Base-by-base conservation (phyloP, 2,113 vertebrate genomes). In the Canis aureus region DNA sequence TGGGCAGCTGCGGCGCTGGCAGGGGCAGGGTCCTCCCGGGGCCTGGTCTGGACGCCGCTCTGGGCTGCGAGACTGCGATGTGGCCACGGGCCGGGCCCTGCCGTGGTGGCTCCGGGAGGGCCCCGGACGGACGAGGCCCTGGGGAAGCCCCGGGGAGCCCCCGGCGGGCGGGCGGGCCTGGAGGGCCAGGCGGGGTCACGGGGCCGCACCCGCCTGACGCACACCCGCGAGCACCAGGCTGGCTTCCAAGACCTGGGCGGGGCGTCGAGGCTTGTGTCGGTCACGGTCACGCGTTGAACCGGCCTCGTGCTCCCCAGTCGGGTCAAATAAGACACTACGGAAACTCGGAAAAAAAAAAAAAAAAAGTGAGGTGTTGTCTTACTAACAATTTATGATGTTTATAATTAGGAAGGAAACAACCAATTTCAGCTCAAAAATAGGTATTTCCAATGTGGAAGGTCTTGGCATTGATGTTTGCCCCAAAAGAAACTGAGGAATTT, bases 281-380 rank as follows among this genome's bases (percentile, higher is more conserved):
- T 12, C 11, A 35, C 38, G 59, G 23, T 12, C 11, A 35, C 43
- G 20, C 6, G 35, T 80, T 51, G 66, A 89, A 43, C 53, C 53
- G 11, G 12, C 1, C 0, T 23, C 64, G 3, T 81, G 80, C 89
- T 91, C 4, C 27, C 29, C 16, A 6, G 43, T 16, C 57, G 60
- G 51, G 73, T 95, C 74, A 92, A 94, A 97, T 97, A 95, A 96
- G 96, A 13, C 60, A 43, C 64, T 43, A 43, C 35, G 73, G 49
- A 51, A 60, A 55, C 57, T 60, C 3, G 22, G 38, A 43, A 43
- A 43, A 43, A 43, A 43, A 43, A 43, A 43, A 43, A 43, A 43
- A 43, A 5, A 43, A 5, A 43, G 43, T 6, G 43, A 43, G 43
- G 43, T 43, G 43, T 43, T 43, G 43, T 7, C 7, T 43, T 43